phyloP scores from a whole-genome alignment of 1,140 invertebrate species.

The Planococcus citri region DNA sequence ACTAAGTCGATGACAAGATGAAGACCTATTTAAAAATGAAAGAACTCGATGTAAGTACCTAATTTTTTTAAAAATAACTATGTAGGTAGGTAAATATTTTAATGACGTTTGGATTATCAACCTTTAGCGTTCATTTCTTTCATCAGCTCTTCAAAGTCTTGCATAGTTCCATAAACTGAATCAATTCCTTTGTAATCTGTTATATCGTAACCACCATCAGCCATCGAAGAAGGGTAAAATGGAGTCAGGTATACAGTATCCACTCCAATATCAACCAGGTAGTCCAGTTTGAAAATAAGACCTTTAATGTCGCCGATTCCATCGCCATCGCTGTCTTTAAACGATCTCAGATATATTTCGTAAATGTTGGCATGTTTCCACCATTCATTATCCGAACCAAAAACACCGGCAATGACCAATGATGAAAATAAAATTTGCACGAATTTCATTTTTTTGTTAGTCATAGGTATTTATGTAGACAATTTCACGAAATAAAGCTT shows the following conservation, averaged over 20 bases:
- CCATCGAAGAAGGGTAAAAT: conserved; percentile 42
- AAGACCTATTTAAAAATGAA: conserved; percentile 42
- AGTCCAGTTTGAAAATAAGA: background rate
- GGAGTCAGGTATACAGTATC: conserved; percentile 24
- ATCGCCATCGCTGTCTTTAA: conserved; percentile 61
- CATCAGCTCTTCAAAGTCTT: conserved; percentile 21
- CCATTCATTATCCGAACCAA: conserved; percentile 45
- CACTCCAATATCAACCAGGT: conserved; percentile 31
- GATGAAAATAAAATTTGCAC: too few relatives aligned
- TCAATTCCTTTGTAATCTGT: conserved; percentile 48
- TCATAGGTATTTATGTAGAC: too few relatives aligned
- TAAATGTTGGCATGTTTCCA: conserved; percentile 59
- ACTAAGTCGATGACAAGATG: conserved; percentile 72
- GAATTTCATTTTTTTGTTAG: too few relatives aligned
- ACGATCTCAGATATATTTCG: conserved; percentile 66
- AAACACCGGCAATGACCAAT: too few relatives aligned
- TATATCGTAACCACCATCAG: conserved; percentile 61
- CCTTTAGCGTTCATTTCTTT: conserved; percentile 11
- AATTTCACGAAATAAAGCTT: too few relatives aligned
- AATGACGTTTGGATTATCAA: background rate
- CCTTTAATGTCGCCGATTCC: conserved; percentile 50
- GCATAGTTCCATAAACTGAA: conserved; percentile 8
- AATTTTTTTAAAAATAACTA: too few relatives aligned
- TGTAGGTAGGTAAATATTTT: too few relatives aligned
- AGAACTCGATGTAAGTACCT: too few relatives aligned